Conservation (phyloP, 2,113 vertebrate genomes). For the Casuarius casuarius region DNA sequence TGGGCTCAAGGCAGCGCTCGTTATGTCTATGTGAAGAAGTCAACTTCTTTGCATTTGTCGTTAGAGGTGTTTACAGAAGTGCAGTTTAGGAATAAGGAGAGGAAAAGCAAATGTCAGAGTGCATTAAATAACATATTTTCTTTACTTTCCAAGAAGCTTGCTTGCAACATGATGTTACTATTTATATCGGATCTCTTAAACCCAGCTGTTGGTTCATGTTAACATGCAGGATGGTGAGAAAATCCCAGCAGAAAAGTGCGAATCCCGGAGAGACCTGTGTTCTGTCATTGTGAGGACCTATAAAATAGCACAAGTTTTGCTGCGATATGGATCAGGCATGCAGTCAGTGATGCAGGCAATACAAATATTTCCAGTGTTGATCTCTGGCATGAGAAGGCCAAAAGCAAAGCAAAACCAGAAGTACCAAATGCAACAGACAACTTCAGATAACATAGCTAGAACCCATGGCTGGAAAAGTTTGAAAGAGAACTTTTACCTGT, state of each 20-base stretch:
- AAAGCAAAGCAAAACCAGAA: neutral
- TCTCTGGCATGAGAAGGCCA: neutral
- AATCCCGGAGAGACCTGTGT: conserved; percentile 65
- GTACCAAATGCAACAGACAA: neutral
- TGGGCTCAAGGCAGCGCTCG: conserved; percentile 10
- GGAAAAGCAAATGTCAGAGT: conserved; percentile 59
- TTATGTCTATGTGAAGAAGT: neutral
- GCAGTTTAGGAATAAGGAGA: conserved; percentile 41
- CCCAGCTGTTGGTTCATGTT: conserved; percentile 80
- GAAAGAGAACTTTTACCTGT: conserved; percentile 45
- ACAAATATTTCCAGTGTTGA: conserved; percentile 10
- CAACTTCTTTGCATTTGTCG: conserved; percentile 15
- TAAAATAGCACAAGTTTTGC: conserved; percentile 50
- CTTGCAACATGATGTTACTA: conserved; percentile 67
- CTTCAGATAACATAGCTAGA: neutral
- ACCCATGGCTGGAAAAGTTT: neutral
- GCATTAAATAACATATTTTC: conserved; percentile 53
- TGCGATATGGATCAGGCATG: neutral
- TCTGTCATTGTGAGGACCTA: conserved; percentile 62
- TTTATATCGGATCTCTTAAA: conserved; percentile 75
- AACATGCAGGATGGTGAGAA: conserved; percentile 74
- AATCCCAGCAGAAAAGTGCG: conserved; percentile 70
- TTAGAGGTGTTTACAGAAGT: conserved; percentile 51
- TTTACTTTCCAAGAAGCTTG: conserved; percentile 59
- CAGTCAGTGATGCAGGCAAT: neutral